A percentile compares a stretch with the other conserved stretches of the same genome.
These are phyloP conservation scores for Eriosoma lanigerum DNA, from an alignment of 1,140 invertebrate genomes.

Conservation along the genomic window DNA sequence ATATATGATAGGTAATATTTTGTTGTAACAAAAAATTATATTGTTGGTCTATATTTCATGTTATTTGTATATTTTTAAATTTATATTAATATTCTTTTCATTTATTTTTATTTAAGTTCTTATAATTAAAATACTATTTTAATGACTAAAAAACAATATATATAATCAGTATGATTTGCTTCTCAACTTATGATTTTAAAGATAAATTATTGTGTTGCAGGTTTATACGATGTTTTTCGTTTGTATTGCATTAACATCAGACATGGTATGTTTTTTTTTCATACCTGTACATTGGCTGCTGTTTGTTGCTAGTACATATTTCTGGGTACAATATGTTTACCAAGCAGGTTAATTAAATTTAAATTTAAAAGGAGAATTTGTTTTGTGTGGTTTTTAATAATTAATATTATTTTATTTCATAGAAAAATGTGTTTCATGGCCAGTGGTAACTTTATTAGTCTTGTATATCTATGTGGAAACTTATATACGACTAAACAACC, in stretches of 20 bases:
- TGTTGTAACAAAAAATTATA: no score
- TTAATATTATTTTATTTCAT: constrained; percentile 57
- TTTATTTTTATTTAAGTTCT: no score
- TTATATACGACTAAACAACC: constrained; percentile 81
- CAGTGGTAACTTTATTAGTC: constrained; percentile 91
- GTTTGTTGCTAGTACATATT: constrained; percentile 96
- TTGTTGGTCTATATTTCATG: no score
- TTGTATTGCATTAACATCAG: constrained; percentile 95
- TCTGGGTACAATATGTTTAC: constrained; percentile 99
- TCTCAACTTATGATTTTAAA: no score
- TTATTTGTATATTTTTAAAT: no score
- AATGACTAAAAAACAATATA: no score
- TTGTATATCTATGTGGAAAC: constrained; percentile 95
- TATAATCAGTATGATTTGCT: no score
- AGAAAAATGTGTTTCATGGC: constrained; percentile 92
- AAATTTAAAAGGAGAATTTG: background rate
- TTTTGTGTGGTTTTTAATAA: background rate
- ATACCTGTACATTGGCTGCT: constrained; percentile 98
- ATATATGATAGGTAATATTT: no score
- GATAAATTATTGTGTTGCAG: no score
- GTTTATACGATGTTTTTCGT: constrained; percentile 98
- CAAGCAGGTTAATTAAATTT: constrained; percentile 79
- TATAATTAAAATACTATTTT: no score
- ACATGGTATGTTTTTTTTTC: constrained; percentile 99
- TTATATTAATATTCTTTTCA: no score